Percentiles rank a stretch among this genome's conserved stretches.
phyloP scores from a whole-genome alignment of 2,888 invertebrate genomes.

The Dasysyrphus albostriatus region DNA sequence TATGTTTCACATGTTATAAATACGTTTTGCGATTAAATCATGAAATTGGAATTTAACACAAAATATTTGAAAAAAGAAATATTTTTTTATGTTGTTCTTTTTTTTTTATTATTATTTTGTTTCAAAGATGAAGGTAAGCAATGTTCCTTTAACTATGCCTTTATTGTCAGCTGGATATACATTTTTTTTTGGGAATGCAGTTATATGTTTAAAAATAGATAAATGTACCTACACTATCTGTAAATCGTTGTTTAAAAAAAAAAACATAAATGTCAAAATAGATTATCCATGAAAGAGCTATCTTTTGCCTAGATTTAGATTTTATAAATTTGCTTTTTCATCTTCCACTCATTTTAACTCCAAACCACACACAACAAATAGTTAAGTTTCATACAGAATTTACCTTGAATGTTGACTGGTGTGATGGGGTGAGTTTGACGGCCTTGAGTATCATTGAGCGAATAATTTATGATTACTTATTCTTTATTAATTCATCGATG shows the following conservation, averaged over 20 bases:
- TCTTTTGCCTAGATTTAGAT: conserved; percentile 24
- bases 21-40: conserved; percentile 5
- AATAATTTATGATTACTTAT: conserved; percentile 32
- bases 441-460: conserved; percentile 32
- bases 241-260: conserved; percentile 14
- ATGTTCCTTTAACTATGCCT: conserved; percentile 40
- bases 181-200: conserved; percentile 44
- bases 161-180: conserved; percentile 34
- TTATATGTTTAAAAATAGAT: conserved; percentile 4
- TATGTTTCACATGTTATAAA: conserved; percentile 22
- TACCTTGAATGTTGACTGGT: conserved; percentile 37
- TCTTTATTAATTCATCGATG: conserved; percentile 19
- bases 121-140: conserved; percentile 45
- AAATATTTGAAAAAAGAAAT: not conserved
- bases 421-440: conserved; percentile 36
- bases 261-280: conserved; percentile 30
- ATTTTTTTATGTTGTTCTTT: not conserved
- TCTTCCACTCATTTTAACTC: conserved; percentile 29
- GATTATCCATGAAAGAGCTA: conserved; percentile 23
- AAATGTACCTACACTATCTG: conserved; percentile 34
- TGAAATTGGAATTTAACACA: not conserved
- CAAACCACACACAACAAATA: conserved; percentile 21
- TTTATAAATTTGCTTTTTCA: conserved; percentile 50
- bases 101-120: not conserved
- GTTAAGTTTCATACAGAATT: conserved; percentile 25